These are phyloP conservation scores for Chymomyza costata DNA, from an alignment of 1,140 invertebrate species.

Conservation along the genomic window DNA sequence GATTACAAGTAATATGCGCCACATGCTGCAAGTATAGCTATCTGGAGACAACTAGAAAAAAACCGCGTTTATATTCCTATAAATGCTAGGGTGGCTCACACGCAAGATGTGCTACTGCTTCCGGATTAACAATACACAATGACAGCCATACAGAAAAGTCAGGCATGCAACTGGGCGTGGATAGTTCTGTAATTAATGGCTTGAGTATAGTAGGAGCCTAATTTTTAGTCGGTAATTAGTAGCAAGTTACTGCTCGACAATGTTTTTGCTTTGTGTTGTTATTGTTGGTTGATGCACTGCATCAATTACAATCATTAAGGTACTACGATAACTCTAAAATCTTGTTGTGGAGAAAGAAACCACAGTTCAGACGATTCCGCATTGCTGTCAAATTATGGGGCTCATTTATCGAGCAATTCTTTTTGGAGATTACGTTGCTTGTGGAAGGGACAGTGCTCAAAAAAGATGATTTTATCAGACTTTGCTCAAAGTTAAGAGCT, in stretches of 20 bases:
- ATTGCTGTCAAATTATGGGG: constrained; percentile 29
- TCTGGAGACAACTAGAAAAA: not conserved
- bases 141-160: too few relatives aligned
- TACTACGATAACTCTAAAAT: constrained; percentile 5
- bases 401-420: constrained; percentile 12
- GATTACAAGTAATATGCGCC: not conserved
- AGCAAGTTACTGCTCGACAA: constrained; percentile 4
- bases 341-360: constrained; percentile 8
- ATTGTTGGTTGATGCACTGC: constrained; percentile 26
- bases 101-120: too few relatives aligned
- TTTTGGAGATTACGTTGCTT: constrained; percentile 13
- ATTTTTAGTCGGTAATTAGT: constrained; percentile 38
- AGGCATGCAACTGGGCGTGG: too few relatives aligned
- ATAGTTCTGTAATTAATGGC: too few relatives aligned
- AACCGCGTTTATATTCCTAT: too few relatives aligned
- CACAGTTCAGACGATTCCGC: constrained; percentile 6
- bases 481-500: constrained; percentile 21
- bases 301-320: not conserved
- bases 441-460: constrained; percentile 24
- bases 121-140: too few relatives aligned
- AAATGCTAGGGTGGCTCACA: too few relatives aligned
- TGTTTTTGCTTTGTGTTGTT: constrained; percentile 13
- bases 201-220: too few relatives aligned
- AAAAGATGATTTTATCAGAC: constrained; percentile 29
- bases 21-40: not conserved